Evolutionary conservation across 2,797 vertebrate genomes (phyloP).

Genomic region (Limnodromus scolopaceus): DNA sequence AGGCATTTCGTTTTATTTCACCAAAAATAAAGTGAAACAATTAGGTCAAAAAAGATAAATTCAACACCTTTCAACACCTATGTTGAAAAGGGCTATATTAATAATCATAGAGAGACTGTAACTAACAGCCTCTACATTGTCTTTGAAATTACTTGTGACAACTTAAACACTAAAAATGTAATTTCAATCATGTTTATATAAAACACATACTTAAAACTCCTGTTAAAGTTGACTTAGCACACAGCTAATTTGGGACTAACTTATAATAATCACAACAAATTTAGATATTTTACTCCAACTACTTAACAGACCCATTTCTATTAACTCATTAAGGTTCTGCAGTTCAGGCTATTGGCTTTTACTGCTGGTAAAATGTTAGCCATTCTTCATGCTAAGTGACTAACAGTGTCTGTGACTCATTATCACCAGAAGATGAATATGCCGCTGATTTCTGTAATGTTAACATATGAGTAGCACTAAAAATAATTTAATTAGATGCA

Average conservation of each 20-base stretch:
- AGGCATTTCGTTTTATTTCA: neutral
- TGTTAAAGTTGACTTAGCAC: neutral
- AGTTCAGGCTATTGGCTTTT: neutral
- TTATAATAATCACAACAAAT: neutral
- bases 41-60: neutral
- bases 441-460: neutral
- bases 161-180: neutral
- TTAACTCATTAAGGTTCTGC: neutral
- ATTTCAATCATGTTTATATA: neutral
- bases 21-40: neutral
- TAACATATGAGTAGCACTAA: conserved; percentile 17
- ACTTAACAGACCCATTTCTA: neutral
- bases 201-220: neutral
- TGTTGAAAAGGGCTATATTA: neutral
- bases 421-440: conserved; percentile 55
- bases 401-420: conserved; percentile 50
- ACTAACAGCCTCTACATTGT: neutral
- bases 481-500: neutral
- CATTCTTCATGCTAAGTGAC: neutral
- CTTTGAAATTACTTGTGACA: neutral
- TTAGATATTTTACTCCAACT: neutral
- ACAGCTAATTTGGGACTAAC: neutral
- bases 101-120: neutral
- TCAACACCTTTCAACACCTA: neutral
- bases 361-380: neutral